Conservation (phyloP, 1,140 invertebrate species). For the Caenorhabditis latens region DNA sequence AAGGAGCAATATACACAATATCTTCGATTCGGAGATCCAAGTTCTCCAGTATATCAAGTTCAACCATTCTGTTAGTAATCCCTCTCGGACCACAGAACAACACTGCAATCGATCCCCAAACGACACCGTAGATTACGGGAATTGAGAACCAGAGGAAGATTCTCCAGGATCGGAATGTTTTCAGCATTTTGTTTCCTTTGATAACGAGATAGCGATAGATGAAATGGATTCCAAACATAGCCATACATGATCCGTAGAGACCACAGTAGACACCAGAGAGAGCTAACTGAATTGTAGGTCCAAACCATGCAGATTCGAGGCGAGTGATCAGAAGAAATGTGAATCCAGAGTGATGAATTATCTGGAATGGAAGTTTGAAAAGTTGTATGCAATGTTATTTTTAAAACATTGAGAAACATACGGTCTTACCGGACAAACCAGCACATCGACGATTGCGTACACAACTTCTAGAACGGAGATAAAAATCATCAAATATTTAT, state of each 20-base stretch:
- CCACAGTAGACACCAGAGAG: not conserved
- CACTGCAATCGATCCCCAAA: conserved; percentile 5
- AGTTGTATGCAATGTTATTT: conserved; percentile 6
- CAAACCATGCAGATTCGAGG: not conserved
- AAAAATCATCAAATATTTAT: conserved; percentile 27
- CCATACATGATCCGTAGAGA: not conserved
- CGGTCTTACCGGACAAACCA: conserved; percentile 80
- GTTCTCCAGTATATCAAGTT: not conserved
- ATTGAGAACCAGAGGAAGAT: not conserved
- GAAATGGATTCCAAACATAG: conserved; percentile 8
- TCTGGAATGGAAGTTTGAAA: not conserved
- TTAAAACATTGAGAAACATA: not conserved
- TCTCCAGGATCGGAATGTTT: not conserved
- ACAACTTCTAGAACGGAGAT: not conserved
- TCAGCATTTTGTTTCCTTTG: not conserved
- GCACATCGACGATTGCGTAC: conserved; percentile 82
- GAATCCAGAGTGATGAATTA: not conserved
- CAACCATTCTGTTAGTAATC: not conserved
- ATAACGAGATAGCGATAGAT: not conserved
- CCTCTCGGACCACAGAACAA: not conserved
- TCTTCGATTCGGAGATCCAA: not conserved
- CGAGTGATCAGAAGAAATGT: not conserved
- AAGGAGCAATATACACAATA: not conserved
- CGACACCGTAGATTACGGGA: not conserved
- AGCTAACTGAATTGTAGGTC: not conserved